Conservation (phyloP, 2,113 vertebrate genomes). For the Noturus placidus region DNA sequence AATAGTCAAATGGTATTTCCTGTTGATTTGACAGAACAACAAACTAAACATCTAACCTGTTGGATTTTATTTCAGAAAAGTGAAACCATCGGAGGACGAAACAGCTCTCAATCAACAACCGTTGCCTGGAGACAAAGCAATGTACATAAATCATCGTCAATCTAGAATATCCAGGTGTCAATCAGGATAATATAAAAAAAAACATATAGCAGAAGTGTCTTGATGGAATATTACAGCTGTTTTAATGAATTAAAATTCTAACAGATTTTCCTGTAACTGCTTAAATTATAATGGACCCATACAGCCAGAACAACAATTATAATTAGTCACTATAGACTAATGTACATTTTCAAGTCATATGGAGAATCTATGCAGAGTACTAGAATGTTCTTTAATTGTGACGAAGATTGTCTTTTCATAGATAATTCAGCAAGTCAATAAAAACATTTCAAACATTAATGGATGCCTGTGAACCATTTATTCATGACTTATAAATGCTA, state of each 20-base stretch:
- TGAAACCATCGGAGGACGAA: neutral
- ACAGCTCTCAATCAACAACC: neutral
- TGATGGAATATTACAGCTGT: neutral
- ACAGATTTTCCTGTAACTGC: neutral
- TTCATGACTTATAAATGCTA: no score
- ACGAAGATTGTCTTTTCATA: neutral
- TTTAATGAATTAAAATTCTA: neutral
- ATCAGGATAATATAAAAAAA: neutral
- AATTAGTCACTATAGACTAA: neutral
- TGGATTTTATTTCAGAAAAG: constrained; percentile 3
- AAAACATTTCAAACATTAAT: neutral
- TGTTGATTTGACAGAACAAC: neutral
- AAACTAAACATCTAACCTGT: neutral
- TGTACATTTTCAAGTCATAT: neutral
- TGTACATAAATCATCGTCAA: neutral
- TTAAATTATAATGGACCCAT: no score
- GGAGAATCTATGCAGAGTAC: neutral
- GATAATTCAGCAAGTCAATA: neutral
- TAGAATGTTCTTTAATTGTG: neutral
- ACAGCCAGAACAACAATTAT: neutral
- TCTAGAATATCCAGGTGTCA: neutral
- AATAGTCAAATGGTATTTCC: neutral
- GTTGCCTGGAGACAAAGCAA: neutral
- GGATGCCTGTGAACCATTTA: no score
- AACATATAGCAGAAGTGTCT: neutral